These are phyloP conservation scores for Hyperopisus bebe DNA, from an alignment of 2,113 vertebrate species.

Conservation along the genomic window DNA sequence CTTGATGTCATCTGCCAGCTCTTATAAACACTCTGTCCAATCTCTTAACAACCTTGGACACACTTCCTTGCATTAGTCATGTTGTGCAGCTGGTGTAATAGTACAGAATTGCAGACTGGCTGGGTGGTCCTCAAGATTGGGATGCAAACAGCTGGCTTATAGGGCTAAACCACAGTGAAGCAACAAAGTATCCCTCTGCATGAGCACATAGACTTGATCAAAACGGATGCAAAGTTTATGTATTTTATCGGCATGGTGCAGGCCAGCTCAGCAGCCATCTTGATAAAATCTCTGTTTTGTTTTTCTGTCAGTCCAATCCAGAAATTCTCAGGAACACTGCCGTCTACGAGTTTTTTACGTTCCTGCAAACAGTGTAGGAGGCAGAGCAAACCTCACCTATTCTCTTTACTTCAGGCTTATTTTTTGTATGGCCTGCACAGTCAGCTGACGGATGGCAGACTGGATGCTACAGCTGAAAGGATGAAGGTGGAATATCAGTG, in stretches of 20 bases:
- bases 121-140: neutral
- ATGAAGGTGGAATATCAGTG: neutral
- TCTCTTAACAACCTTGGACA: neutral
- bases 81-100: neutral
- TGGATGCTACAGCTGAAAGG: neutral
- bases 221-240: neutral
- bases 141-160: neutral
- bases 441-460: neutral
- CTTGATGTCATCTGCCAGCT: neutral
- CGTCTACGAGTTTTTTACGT: neutral
- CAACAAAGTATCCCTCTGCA: neutral
- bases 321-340: neutral
- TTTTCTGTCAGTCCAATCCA: neutral
- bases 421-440: neutral
- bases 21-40: neutral
- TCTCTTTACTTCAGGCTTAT: neutral
- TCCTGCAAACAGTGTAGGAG: neutral
- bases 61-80: neutral
- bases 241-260: neutral
- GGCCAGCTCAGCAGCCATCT: neutral
- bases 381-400: neutral
- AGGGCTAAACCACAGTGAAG: neutral
- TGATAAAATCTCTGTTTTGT: neutral
- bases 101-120: neutral
- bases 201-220: neutral